Evolutionary conservation across 2,113 vertebrate genomes (phyloP).

Genomic region (Indri indri): DNA sequence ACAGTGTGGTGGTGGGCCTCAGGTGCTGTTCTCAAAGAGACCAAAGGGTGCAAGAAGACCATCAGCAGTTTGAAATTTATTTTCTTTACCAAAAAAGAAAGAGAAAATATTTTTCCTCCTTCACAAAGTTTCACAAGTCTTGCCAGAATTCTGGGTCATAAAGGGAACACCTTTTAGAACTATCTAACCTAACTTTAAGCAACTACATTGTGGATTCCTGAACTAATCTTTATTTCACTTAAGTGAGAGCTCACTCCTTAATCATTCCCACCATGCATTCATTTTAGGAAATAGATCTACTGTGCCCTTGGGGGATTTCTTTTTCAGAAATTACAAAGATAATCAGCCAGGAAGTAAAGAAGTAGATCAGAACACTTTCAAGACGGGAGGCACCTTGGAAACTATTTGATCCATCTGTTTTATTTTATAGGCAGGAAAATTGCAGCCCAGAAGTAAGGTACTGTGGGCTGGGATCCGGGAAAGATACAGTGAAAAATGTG

Average conservation of each 20-base stretch:
- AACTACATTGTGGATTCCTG: not conserved
- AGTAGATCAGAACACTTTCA: not conserved
- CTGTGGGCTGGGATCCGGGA: not conserved
- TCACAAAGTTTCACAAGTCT: not conserved
- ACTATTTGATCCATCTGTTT: not conserved
- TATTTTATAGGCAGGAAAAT: not conserved
- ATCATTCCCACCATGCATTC: not conserved
- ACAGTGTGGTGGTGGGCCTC: not conserved
- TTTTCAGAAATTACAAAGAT: not conserved
- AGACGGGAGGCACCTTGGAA: not conserved
- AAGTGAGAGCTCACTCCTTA: not conserved
- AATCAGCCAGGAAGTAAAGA: not conserved
- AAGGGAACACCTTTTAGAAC: not conserved
- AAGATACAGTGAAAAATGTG: not conserved
- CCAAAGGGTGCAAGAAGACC: not conserved
- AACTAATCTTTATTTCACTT: not conserved
- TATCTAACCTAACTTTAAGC: not conserved
- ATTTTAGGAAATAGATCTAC: not conserved
- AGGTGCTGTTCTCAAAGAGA: not conserved
- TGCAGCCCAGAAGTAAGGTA: not conserved
- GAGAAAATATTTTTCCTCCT: not conserved
- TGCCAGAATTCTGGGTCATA: not conserved
- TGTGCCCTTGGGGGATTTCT: not conserved
- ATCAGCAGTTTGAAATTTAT: not conserved
- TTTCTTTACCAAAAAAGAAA: not conserved